A percentile compares a stretch with the other conserved stretches of the same genome.
Evolutionary conservation across 1,140 invertebrate genomes (phyloP).

Genomic region (Rhizoglyphus robini): DNA sequence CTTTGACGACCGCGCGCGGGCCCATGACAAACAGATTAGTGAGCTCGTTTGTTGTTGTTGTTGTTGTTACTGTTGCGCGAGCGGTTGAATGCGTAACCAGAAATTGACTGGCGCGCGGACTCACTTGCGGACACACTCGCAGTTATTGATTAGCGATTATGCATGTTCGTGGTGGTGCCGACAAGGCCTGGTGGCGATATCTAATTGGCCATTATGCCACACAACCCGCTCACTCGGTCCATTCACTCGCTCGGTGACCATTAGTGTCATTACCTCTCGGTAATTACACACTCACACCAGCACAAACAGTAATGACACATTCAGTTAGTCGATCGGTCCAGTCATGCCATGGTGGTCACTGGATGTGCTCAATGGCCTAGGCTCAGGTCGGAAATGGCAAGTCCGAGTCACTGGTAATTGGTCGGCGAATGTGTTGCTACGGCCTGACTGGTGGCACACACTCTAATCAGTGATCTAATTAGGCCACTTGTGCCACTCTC

Average conservation of each 20-base stretch:
- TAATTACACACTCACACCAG: too few species aligned
- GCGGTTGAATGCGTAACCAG: neutral
- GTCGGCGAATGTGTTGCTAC: neutral
- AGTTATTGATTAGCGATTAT: neutral
- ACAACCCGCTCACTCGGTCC: too few species aligned
- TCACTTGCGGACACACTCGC: too few species aligned
- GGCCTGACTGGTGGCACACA: neutral
- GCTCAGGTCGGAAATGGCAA: neutral
- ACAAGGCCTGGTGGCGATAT: neutral
- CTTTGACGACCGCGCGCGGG: neutral
- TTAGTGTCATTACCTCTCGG: too few species aligned
- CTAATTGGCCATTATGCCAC: neutral
- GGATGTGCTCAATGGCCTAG: neutral
- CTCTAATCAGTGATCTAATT: neutral
- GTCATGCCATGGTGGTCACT: neutral
- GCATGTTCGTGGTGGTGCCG: neutral
- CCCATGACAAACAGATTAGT: too few species aligned
- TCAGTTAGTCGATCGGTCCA: too few species aligned
- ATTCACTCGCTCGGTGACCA: neutral
- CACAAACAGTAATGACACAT: too few species aligned
- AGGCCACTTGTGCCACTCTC: too few species aligned
- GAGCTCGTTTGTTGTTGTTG: too few species aligned
- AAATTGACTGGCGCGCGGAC: too few species aligned
- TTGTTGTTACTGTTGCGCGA: neutral
- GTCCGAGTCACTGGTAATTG: neutral